These are phyloP conservation scores for Saguinus midas DNA, from an alignment of 2,113 vertebrate species.

Conservation along the genomic window DNA sequence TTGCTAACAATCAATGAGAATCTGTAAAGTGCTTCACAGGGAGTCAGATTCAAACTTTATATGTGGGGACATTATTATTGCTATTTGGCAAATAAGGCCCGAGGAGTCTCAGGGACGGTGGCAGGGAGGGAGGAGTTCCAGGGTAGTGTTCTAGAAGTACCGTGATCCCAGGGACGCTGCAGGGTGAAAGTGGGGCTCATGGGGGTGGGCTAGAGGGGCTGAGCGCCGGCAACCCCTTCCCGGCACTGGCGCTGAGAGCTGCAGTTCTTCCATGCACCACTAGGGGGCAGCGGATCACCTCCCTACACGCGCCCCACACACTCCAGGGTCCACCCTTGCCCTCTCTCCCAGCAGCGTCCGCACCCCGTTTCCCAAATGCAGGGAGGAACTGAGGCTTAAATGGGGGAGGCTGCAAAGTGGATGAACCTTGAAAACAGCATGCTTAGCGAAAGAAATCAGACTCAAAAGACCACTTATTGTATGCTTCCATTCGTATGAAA, in stretches of 20 bases:
- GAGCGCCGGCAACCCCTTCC: not conserved
- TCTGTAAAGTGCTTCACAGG: not conserved
- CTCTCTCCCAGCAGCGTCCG: rapidly evolving
- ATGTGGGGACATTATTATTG: not conserved
- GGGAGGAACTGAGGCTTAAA: not conserved
- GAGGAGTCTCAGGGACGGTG: not conserved
- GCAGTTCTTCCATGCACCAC: not conserved
- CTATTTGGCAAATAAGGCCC: not conserved
- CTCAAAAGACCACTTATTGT: not conserved
- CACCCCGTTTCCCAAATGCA: not conserved
- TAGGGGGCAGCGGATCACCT: slow-evolving; percentile 20
- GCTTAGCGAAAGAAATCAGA: not conserved
- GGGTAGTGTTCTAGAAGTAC: not conserved
- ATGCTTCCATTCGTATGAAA: not conserved
- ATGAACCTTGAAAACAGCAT: not conserved
- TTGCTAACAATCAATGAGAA: not conserved
- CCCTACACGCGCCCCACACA: too few species aligned
- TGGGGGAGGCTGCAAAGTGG: too few species aligned
- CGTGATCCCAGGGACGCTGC: not conserved
- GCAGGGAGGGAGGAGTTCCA: not conserved
- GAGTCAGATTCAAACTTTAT: not conserved
- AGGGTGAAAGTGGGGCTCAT: not conserved
- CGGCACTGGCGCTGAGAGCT: not conserved
- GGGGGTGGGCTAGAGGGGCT: not conserved
- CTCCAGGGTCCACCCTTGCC: not conserved